Evolutionary conservation across 1,140 invertebrate species (phyloP), one percentile per base, ranked within the genome.

Genomic region (honey bee (Apis mellifera)): DNA sequence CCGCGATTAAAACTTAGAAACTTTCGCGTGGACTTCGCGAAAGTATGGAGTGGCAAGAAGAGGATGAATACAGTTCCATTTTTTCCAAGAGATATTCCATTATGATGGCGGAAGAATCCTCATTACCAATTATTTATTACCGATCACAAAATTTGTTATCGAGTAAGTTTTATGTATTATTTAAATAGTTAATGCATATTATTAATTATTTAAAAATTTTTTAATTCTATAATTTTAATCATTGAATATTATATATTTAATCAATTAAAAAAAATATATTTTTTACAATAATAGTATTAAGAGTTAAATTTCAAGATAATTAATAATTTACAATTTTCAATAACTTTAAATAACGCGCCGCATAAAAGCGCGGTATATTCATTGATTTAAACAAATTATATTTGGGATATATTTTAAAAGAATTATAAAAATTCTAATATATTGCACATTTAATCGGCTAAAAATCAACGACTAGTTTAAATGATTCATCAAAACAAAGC

Each of bases 1-100:
- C 83, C 78, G 73, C 82, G 65, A 55, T 71, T 32, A 62, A 60
- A 11, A 62, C 69, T 84, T 69, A 64, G 55, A 75, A 84, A 80
- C n/a, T 32, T 60, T 65, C 12, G 42, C 32, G 19, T 17, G 8
- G 50, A 42, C 21, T 15, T 55, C 64, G 23, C 13, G 26, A 55
- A 23, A 62, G 52, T 50, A 68, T 85, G 78, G 59, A 55, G 62
- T 76, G 65, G 78, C 19, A 19, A 19, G 76, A 80, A 68, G 76
- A 84, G 21, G n/a, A 73, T 5, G 55, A 77, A 19, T 60, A 62
- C 55, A 9, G 21, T 64, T 23, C 64, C 26, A n/a, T 54, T 42
- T 78, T 70, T 55, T 9, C 60, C 50, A 77, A 66, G 65, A 64
- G 57, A 66, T 75, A 57, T 50, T 72, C 73, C 13, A 68, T 70